These are phyloP conservation scores for Cnemophilus loriae DNA, from an alignment of 2,113 vertebrate species.

Conservation along the genomic window DNA sequence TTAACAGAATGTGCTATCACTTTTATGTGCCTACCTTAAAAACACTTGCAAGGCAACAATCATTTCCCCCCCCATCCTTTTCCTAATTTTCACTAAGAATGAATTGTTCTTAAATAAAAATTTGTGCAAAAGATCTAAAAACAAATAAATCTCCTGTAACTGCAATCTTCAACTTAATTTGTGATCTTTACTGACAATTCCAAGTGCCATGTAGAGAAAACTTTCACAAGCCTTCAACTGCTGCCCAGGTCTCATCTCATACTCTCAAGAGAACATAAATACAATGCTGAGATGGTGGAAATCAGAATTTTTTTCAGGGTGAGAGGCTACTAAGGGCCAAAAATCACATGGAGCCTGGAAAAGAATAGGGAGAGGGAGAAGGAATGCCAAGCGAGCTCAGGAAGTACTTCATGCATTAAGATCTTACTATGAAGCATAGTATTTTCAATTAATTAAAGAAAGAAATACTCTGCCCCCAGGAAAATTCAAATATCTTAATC, in stretches of 20 bases:
- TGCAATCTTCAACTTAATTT: not conserved
- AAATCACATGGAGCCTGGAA: not conserved
- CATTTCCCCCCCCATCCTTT: accelerated
- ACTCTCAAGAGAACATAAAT: not conserved
- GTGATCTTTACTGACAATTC: not conserved
- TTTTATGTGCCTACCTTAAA: not conserved
- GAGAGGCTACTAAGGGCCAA: not conserved
- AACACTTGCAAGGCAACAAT: not conserved
- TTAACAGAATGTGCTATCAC: not conserved
- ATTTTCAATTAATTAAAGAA: not conserved
- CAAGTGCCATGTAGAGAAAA: not conserved
- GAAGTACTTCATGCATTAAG: not conserved
- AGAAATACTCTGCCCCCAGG: not conserved
- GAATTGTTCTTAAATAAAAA: not conserved
- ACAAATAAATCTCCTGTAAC: not conserved
- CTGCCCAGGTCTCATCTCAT: not conserved
- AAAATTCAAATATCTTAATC: not conserved
- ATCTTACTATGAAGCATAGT: not conserved
- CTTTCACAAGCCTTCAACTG: not conserved
- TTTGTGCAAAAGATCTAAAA: not conserved
- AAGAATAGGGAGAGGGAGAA: not conserved
- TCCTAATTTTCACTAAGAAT: not conserved
- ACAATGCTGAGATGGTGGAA: not conserved
- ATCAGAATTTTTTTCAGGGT: not conserved
- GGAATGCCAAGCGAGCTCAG: not conserved